Evolutionary conservation across 2,888 invertebrate genomes (phyloP), one percentile per base, ranked within the genome.

Genomic region (Archips crataeganus): DNA sequence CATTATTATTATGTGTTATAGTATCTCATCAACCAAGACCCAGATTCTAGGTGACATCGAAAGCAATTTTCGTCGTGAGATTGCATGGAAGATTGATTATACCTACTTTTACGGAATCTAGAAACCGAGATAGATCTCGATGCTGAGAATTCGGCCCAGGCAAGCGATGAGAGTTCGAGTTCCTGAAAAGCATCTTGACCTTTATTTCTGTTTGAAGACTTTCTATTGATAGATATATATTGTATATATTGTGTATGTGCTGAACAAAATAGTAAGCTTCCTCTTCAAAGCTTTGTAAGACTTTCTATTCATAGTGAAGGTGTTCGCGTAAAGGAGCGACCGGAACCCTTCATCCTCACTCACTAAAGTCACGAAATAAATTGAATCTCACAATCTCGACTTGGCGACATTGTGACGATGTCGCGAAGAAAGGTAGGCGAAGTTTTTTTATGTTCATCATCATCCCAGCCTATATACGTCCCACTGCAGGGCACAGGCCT

Each of bases 301-400:
- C 34, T 15, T 65, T 36, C 51, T 65, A 51, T 65, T 65, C 34
- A 51, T n/a, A 51, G 51, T 51, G 51, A 63, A 63, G 63, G 45
- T 63, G 63, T 63, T 63, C 63, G 15, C 63, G 5, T 3, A 45
- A 63, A 36, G 36, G 51, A 32, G 34, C 32, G 49, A 34, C 65
- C 65, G 65, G 65, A 51, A 63, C 32, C 63, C 47, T 51, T 51
- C 49, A 47, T 65, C 65, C 49, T 36, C 36, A 51, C 51, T 51
- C 51, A 39, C 39, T 39, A 6, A 39, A 39, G 39, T 39, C 39
- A 34, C 13, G 15, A 65, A 15, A 51, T 62, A 39, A 42, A 62
- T 62, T 62, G 62, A 23, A 42, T 39, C 61, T 36, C 15, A 23
- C 54, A 57, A 57, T 57, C 57, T 60, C 59, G 36, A 60, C 39